Percentiles rank a stretch among this genome's conserved stretches.
phyloP scores from a whole-genome alignment of 2,113 vertebrate genomes.

The Alexandromys fortis region DNA sequence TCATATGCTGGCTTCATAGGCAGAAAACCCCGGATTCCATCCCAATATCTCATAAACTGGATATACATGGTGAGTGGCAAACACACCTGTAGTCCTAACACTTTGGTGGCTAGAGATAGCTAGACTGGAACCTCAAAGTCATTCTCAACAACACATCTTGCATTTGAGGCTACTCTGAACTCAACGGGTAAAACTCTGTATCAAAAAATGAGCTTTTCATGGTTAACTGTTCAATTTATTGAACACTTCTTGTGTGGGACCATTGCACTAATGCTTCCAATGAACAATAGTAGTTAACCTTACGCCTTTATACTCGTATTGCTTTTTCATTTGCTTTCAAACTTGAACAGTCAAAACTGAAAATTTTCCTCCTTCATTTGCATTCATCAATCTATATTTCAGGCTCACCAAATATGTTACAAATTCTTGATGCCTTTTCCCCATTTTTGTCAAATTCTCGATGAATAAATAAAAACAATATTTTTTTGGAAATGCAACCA shows the following conservation, averaged over 20 bases:
- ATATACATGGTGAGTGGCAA: too few species aligned
- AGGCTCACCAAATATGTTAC: conserved; percentile 40
- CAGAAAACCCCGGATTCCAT: neutral
- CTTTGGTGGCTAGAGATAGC: neutral
- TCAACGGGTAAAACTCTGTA: neutral
- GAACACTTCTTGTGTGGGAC: neutral
- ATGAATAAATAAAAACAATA: neutral
- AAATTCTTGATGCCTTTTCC: conserved; percentile 6
- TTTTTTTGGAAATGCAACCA: neutral
- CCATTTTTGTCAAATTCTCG: neutral
- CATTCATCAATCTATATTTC: conserved; percentile 64
- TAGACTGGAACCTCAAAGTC: neutral
- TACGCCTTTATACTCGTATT: neutral
- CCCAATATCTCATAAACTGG: neutral
- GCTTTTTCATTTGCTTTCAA: conserved; percentile 19
- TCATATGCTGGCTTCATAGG: neutral
- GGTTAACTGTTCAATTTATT: neutral
- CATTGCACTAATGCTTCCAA: neutral
- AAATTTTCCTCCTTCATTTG: neutral
- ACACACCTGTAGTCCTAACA: neutral
- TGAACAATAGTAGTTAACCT: neutral
- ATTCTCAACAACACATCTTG: neutral
- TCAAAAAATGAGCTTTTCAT: neutral
- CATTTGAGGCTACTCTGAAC: neutral
- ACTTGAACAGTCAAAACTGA: conserved; percentile 32